Evolutionary conservation across 2,888 invertebrate genomes (phyloP).

Genomic region (Lithophane leautieri): DNA sequence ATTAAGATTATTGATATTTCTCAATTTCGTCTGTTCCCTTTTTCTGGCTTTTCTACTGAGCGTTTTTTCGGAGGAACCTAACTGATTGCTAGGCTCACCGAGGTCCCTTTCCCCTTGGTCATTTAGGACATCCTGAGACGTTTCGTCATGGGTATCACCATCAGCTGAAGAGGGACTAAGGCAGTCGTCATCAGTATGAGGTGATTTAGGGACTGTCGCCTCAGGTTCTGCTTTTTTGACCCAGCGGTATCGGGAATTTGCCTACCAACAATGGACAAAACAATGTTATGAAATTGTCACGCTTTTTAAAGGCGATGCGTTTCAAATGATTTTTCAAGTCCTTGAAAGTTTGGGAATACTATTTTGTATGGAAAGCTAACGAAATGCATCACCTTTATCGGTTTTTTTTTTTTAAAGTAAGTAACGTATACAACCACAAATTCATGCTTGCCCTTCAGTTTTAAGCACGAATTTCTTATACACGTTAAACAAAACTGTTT

Average conservation of each 20-base stretch:
- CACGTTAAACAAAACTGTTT: background rate
- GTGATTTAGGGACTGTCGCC: slow-evolving; percentile 6
- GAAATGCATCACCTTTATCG: slow-evolving; percentile 42
- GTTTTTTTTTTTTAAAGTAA: background rate
- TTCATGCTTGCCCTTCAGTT: background rate
- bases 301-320: slow-evolving; percentile 31
- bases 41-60: slow-evolving; percentile 14
- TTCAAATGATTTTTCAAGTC: slow-evolving; percentile 2
- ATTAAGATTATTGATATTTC: background rate
- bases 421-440: background rate
- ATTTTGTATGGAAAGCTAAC: background rate
- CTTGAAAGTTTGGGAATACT: background rate
- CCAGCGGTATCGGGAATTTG: slow-evolving; percentile 42
- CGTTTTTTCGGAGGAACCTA: background rate
- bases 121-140: slow-evolving; percentile 13
- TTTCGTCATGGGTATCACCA: background rate
- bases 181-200: background rate
- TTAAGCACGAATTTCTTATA: background rate
- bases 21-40: background rate
- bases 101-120: background rate
- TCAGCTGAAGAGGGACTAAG: slow-evolving; percentile 3
- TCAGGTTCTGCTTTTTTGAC: slow-evolving; percentile 24
- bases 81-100: background rate
- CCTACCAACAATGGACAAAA: slow-evolving; percentile 54
- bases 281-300: slow-evolving; percentile 33